Conservation (phyloP, 2,113 vertebrate species). For the Tupaia tana region DNA sequence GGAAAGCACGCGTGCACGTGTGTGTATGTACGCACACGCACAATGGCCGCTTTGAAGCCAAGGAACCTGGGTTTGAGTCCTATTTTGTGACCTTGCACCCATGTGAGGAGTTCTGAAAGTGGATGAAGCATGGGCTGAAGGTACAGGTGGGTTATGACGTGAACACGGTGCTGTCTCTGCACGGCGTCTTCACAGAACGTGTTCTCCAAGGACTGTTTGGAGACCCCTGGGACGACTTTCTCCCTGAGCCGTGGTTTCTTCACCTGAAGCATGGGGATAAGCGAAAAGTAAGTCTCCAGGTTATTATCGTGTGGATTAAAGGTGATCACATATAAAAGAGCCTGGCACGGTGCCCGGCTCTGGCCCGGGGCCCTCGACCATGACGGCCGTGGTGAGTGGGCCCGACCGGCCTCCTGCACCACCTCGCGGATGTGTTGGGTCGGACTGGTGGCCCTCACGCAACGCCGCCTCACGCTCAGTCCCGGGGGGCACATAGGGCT, state of each 20-base stretch:
- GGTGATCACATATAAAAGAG: too few species aligned
- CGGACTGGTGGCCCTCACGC: not conserved
- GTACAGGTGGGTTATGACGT: too few species aligned
- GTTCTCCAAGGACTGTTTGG: too few species aligned
- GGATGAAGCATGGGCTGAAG: too few species aligned
- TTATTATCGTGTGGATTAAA: not conserved
- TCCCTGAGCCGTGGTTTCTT: not conserved
- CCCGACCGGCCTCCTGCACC: not conserved
- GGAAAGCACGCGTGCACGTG: accelerated
- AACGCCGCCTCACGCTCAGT: accelerated
- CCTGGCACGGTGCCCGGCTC: not conserved
- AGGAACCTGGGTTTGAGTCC: not conserved
- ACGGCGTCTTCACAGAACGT: too few species aligned
- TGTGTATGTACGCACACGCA: accelerated
- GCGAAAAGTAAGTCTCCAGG: not conserved
- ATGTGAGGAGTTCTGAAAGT: too few species aligned
- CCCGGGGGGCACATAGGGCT: not conserved
- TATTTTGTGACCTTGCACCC: not conserved
- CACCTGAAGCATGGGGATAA: not conserved
- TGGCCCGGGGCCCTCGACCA: not conserved
- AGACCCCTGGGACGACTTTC: too few species aligned
- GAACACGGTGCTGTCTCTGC: too few species aligned
- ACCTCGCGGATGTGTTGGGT: not conserved
- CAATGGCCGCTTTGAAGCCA: not conserved
- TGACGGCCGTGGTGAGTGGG: accelerated